A percentile compares a stretch with the other conserved stretches of the same genome.
Conservation (phyloP, 2,113 vertebrate species). For the Puma concolor region DNA sequence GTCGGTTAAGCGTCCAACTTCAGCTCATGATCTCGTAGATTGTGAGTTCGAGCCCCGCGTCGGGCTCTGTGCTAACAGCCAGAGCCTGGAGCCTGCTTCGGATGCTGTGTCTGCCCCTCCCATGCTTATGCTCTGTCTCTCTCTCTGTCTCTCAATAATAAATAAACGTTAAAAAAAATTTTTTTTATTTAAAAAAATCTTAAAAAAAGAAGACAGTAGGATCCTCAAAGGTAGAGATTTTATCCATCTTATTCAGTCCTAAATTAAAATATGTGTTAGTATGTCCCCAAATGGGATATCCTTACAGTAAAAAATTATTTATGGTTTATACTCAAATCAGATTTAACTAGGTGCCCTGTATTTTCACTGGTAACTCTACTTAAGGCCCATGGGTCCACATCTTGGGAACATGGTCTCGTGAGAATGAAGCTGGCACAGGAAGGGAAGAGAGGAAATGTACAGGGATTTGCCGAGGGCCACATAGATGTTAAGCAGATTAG, state of each 20-base stretch:
- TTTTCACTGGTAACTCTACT: background rate
- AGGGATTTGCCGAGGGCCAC: background rate
- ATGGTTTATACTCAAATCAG: background rate
- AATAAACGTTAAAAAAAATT: too few relatives aligned
- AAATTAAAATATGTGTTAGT: background rate
- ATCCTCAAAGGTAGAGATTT: background rate
- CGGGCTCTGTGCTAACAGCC: too few relatives aligned
- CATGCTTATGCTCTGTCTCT: too few relatives aligned
- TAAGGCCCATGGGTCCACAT: background rate
- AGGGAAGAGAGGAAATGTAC: background rate
- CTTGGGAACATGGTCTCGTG: background rate
- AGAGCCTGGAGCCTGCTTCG: too few relatives aligned
- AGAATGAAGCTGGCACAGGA: background rate
- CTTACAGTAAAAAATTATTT: background rate
- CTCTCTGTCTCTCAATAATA: too few relatives aligned
- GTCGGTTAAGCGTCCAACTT: too few relatives aligned
- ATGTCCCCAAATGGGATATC: background rate
- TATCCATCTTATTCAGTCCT: background rate
- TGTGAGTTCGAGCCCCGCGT: too few relatives aligned
- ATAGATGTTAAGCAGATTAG: background rate
- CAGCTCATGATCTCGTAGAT: too few relatives aligned
- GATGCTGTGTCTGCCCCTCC: too few relatives aligned
- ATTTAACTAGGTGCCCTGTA: background rate
- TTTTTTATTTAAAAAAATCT: background rate
- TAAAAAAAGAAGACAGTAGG: background rate